Evolutionary conservation across 2,797 vertebrate species (phyloP).

Genomic region (Pterois miles): DNA sequence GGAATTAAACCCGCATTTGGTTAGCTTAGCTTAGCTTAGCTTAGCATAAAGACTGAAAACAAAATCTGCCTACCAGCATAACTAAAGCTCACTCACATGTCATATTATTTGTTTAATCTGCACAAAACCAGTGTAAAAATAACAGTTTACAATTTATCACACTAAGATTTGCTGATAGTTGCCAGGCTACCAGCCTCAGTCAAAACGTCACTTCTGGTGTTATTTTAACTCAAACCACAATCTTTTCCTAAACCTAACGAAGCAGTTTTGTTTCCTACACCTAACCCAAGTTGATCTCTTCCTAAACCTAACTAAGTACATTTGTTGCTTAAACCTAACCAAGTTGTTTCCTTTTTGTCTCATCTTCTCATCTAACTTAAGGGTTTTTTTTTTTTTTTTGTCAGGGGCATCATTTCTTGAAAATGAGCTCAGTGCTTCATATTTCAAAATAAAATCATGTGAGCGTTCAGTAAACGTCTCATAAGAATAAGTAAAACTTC

Average conservation of each 20-base stretch:
- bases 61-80: background rate
- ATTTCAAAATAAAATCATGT: background rate
- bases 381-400: too few species aligned
- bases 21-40: conserved; percentile 20
- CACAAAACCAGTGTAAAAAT: background rate
- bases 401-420: background rate
- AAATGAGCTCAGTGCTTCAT: background rate
- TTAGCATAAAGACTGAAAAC: conserved; percentile 1
- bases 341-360: too few species aligned
- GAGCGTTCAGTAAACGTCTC: background rate
- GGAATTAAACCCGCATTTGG: background rate
- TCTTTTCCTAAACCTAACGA: too few species aligned
- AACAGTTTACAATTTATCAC: too few species aligned
- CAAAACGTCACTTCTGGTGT: too few species aligned
- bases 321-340: too few species aligned
- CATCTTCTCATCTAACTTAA: too few species aligned
- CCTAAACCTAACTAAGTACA: too few species aligned
- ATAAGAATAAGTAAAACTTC: background rate
- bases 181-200: background rate
- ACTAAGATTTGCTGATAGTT: too few species aligned
- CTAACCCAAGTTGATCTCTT: too few species aligned
- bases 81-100: background rate
- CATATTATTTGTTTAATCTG: background rate
- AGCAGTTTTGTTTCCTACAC: too few species aligned
- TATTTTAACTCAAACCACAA: too few species aligned